Evolutionary conservation across 1,140 invertebrate species (phyloP).

Genomic region (Brachionus sp.): DNA sequence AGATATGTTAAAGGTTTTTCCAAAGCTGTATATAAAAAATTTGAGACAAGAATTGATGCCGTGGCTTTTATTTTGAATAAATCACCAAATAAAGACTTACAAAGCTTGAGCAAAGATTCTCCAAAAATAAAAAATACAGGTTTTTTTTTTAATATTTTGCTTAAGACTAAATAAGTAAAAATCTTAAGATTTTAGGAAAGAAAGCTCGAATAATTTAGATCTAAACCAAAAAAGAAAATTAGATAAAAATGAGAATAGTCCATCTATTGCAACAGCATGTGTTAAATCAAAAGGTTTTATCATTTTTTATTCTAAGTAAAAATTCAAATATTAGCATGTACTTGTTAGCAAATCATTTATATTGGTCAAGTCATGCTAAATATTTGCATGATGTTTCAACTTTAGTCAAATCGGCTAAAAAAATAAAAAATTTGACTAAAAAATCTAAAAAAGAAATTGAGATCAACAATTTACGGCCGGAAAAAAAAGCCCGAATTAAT

Average conservation of each 20-base stretch:
- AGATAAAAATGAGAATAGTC: not conserved
- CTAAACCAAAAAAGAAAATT: not conserved
- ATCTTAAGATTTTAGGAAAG: slow-evolving; percentile 18
- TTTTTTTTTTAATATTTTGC: not conserved
- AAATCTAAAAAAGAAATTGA: slow-evolving; percentile 16
- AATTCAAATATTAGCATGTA: not conserved
- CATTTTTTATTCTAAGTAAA: slow-evolving; percentile 3
- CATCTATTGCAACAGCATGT: not conserved
- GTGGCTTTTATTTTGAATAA: slow-evolving; percentile 2
- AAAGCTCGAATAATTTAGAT: not conserved
- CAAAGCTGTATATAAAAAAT: slow-evolving; percentile 46
- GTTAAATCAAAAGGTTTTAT: slow-evolving; percentile 22
- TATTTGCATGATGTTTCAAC: not conserved
- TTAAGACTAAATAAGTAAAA: not conserved
- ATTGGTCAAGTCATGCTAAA: not conserved
- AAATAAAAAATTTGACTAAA: not conserved
- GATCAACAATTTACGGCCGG: not conserved
- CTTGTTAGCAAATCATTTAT: not conserved
- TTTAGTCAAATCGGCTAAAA: not conserved
- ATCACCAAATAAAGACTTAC: not conserved
- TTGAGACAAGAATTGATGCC: slow-evolving; percentile 7
- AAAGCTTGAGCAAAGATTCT: not conserved
- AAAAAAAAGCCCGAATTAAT: not conserved
- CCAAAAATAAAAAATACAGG: not conserved
- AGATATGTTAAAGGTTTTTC: slow-evolving; percentile 36